Conservation (phyloP, 2,888 invertebrate genomes). For the Eupeodes luniger region DNA sequence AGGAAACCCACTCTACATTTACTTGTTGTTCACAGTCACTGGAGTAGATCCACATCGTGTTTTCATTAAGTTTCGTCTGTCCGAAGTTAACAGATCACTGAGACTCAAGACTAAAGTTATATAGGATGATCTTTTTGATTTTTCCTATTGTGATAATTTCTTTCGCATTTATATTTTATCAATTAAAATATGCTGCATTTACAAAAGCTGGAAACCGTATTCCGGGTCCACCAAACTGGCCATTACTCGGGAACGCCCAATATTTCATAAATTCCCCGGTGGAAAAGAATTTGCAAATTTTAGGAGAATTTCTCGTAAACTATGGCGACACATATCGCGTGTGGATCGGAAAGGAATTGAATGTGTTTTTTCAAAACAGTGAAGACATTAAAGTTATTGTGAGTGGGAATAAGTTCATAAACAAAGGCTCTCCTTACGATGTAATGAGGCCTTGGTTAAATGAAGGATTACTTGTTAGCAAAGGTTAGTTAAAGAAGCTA, state of each 20-base stretch:
- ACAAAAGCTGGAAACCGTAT: slow-evolving; percentile 36
- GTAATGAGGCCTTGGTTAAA: slow-evolving; percentile 84
- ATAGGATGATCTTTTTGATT: slow-evolving; percentile 36
- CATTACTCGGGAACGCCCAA: slow-evolving; percentile 55
- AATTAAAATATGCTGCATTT: not conserved
- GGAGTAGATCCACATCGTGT: not conserved
- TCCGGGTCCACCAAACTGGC: slow-evolving; percentile 37
- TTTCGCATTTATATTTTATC: slow-evolving; percentile 11
- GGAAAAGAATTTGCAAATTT: slow-evolving; percentile 60
- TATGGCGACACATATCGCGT: slow-evolving; percentile 62
- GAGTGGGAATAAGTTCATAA: slow-evolving; percentile 80
- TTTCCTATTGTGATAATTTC: not conserved
- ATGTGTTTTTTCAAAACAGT: slow-evolving; percentile 62
- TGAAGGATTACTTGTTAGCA: slow-evolving; percentile 85
- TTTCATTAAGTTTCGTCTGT: not conserved
- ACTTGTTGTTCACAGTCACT: not conserved
- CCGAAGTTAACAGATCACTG: not conserved
- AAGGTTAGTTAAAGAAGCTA: slow-evolving; percentile 66
- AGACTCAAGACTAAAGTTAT: no score
- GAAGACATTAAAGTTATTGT: slow-evolving; percentile 72
- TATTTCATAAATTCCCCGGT: slow-evolving; percentile 39
- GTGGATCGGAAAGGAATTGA: slow-evolving; percentile 73
- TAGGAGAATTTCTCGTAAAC: slow-evolving; percentile 76
- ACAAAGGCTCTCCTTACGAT: slow-evolving; percentile 84
- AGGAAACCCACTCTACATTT: slow-evolving; percentile 3